Conservation (phyloP, 2,888 invertebrate genomes). For the Balanococcus diminutus region DNA sequence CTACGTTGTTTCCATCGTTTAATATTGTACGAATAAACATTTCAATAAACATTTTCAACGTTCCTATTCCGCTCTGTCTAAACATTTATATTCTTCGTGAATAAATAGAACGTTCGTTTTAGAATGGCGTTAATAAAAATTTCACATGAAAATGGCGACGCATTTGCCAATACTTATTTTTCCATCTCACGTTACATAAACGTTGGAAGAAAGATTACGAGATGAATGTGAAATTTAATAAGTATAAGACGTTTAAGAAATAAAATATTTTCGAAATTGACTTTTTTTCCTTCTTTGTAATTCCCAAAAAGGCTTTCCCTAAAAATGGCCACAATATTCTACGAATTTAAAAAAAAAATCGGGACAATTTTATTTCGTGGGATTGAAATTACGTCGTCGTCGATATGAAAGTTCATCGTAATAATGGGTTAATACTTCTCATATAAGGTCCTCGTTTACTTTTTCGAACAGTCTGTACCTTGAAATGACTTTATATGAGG, state of each 20-base stretch:
- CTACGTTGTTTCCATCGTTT: conserved; percentile 48
- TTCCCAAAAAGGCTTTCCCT: not conserved
- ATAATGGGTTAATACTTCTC: not conserved
- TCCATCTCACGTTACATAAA: conserved; percentile 46
- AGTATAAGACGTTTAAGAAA: conserved; percentile 43
- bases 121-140: conserved; percentile 53
- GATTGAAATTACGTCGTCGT: not conserved
- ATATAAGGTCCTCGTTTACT: conserved; percentile 14
- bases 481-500: conserved; percentile 54
- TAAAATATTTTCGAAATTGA: conserved; percentile 16
- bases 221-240: conserved; percentile 47
- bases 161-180: conserved; percentile 47
- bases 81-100: conserved; percentile 53
- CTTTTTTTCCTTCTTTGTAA: not conserved
- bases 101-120: conserved; percentile 53
- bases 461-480: conserved; percentile 16
- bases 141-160: conserved; percentile 46
- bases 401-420: not conserved
- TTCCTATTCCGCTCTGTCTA: conserved; percentile 50
- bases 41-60: conserved; percentile 52
- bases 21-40: conserved; percentile 45
- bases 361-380: not conserved
- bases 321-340: not conserved
- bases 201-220: conserved; percentile 39
- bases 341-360: not conserved